Evolutionary conservation across 2,888 invertebrate species (phyloP), one percentile per base, ranked within the genome.

Genomic region (Brachycybe producta): DNA sequence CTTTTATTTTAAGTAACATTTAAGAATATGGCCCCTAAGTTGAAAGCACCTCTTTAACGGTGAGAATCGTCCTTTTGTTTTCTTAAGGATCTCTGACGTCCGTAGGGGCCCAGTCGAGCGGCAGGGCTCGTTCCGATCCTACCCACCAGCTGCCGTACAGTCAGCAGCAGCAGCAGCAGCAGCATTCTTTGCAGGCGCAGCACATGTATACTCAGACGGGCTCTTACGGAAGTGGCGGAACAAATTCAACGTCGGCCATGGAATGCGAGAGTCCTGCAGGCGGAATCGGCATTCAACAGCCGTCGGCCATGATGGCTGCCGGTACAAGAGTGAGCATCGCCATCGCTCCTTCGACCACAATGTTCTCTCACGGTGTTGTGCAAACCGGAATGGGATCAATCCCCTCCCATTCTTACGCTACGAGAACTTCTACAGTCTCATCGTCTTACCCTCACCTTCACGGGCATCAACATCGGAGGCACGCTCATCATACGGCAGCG

Each of bases 221-320:
- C 36, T 54, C 50, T 26, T 35, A 35, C 30, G 47, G 35, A 19
- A 28, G 47, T 23, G 43, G 42, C 15, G 44, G 52, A 41, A 51
- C 53, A 47, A 42, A 54, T 21, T 43, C 52, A 23, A 49, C 54
- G 40, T 57, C 56, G 57, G 78, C 80, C 58, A 86, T 85, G 81
- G 84, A 86, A 62, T 86, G 85, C 72, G 81, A 82, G 65, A 77
- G 79, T 57, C 78, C 79, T 49, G 15, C 17, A 17, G 41, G 49
- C 8, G 24, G 30, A 1, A 17, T 17, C 13, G 41, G 30, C 7
- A 17, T 36, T 26, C n/a, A n/a, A n/a, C n/a, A n/a, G n/a, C n/a
- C n/a, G n/a, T n/a, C n/a, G n/a, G 26, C 27, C n/a, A 36, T 24
- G 26, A 38, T 11, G 5, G 38, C 24, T 27, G 32, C 39, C 7